Evolutionary conservation across 2,113 vertebrate species (phyloP).

Genomic region (Megalops atlanticus): DNA sequence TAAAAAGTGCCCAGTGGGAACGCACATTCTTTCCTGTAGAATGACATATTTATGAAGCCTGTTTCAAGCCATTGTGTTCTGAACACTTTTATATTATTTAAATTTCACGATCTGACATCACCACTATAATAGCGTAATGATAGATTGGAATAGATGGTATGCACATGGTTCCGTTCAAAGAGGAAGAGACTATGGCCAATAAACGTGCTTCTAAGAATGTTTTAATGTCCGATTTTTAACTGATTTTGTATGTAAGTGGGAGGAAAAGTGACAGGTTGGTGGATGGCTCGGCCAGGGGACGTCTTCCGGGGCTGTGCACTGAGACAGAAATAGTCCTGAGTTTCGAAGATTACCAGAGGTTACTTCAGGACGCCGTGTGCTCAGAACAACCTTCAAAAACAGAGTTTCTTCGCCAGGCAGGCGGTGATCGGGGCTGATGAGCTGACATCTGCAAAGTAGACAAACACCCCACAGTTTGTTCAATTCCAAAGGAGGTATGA

Average conservation of each 20-base stretch:
- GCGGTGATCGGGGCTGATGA: background rate
- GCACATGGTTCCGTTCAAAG: background rate
- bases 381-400: background rate
- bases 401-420: background rate
- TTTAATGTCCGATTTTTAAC: background rate
- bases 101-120: no score
- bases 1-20: no score
- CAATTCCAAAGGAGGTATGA: background rate
- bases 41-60: no score
- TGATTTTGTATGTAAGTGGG: background rate
- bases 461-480: background rate
- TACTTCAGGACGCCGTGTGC: background rate
- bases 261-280: no score
- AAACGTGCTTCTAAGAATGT: background rate
- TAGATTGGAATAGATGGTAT: background rate
- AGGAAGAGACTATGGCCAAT: background rate
- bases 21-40: no score
- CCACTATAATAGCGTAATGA: background rate
- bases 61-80: no score
- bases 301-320: no score
- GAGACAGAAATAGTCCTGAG: background rate
- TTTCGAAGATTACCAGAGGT: background rate
- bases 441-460: background rate
- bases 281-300: background rate
- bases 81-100: no score